Base-by-base conservation (phyloP, 2,888 invertebrate genomes). In the Pocota personata region DNA sequence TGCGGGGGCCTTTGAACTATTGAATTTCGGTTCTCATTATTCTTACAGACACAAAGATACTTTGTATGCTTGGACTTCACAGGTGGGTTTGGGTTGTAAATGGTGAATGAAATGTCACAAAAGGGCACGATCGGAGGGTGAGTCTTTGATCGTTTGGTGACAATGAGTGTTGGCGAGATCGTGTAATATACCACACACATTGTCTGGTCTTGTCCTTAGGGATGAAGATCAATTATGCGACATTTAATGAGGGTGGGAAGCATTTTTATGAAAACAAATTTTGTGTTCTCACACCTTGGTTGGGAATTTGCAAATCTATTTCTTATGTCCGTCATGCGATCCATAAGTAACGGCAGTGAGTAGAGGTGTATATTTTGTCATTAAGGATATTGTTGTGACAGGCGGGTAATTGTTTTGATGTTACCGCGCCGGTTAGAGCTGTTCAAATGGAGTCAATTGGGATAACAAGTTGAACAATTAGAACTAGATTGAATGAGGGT, bases 231-330 rank as follows among this genome's bases (percentile, higher is more conserved):
- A 76, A 50, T 72, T 72, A n/a, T n/a, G 35, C 46, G 79, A 57
- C 62, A 64, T 24, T 52, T 76, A 82, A 82, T 82, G 64, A 82
- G 75, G 82, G 82, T 82, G 76, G 82, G 76, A 82, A 82, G 27
- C 24, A 46, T 73, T 73, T n/a, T 58, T 60, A 27, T 67, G 37
- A 69, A 55, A 46, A 76, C 46, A 69, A 75, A 46, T 82, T 75
- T 72, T 69, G 7, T 35, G 43, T 77, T 72, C 72, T 46, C 66
- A 77, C 72, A 83, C 64, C 48, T 43, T 57, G 37, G 14, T 14
- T 5, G 14, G 32, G 19, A 50, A 60, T 46, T 67, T 57, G 66
- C 52, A 32, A 50, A 8, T 16, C 19, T 27, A 12, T 48, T 27
- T 30, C 19, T 16, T 8, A 3, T 24, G 2, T 24, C 24, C 4